Percentiles rank a stretch among this genome's conserved stretches.
Evolutionary conservation across 2,797 vertebrate species (phyloP).

Genomic region (Halcyon smyrnensis): DNA sequence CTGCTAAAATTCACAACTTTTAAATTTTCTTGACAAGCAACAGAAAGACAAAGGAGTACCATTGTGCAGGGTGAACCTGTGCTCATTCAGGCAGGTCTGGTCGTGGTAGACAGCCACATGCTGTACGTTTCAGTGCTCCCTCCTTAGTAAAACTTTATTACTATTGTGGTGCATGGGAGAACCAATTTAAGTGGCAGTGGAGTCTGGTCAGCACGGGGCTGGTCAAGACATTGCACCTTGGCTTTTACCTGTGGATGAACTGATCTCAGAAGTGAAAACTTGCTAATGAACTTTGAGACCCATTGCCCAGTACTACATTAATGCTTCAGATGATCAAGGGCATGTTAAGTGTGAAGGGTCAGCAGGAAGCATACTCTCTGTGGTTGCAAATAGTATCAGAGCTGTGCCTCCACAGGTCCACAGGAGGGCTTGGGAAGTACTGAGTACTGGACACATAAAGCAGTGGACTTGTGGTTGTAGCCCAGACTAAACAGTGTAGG

Average conservation of each 20-base stretch:
- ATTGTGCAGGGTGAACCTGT: not conserved
- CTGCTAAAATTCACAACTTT: not conserved
- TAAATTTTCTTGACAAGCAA: not conserved
- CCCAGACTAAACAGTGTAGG: not conserved
- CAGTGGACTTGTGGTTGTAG: accelerated
- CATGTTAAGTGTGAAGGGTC: not conserved
- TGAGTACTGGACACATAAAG: not conserved
- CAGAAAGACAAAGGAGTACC: not conserved
- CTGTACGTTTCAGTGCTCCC: not conserved
- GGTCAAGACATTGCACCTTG: not conserved
- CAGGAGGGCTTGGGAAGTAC: not conserved
- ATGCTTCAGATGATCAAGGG: not conserved
- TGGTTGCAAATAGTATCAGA: not conserved
- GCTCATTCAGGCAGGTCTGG: not conserved
- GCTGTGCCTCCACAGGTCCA: not conserved
- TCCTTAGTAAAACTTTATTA: not conserved
- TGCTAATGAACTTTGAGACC: not conserved
- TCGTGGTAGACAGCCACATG: not conserved
- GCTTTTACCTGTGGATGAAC: not conserved
- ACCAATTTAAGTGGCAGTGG: accelerated
- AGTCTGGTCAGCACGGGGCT: not conserved
- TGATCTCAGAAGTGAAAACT: not conserved
- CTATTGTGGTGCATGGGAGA: not conserved
- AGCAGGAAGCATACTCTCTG: not conserved
- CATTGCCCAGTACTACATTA: not conserved